These are phyloP conservation scores for Caenorhabditis macrosperma DNA, from an alignment of 2,888 invertebrate genomes.

Conservation along the genomic window DNA sequence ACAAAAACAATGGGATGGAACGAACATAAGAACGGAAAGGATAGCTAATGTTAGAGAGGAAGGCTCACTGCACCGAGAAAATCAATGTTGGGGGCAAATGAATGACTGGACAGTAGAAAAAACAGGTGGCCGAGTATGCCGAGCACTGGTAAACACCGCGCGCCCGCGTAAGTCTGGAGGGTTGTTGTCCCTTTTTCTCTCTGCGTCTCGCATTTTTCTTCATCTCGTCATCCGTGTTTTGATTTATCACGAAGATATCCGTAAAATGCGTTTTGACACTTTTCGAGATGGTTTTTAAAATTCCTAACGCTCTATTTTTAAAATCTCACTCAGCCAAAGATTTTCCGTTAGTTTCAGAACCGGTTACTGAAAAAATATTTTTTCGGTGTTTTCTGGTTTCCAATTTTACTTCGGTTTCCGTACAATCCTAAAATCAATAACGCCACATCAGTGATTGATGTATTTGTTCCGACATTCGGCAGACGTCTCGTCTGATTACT, in stretches of 20 bases:
- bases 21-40: not conserved
- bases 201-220: constrained; percentile 4
- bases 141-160: not conserved
- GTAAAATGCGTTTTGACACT: not conserved
- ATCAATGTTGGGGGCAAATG: too few relatives aligned
- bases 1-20: not conserved
- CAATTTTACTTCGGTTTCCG: not conserved
- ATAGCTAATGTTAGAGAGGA: not conserved
- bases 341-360: too few relatives aligned
- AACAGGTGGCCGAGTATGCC: not conserved
- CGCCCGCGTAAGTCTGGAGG: not conserved
- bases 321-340: too few relatives aligned
- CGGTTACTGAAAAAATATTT: too few relatives aligned
- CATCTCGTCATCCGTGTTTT: not conserved
- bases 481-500: not conserved
- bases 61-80: not conserved
- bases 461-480: constrained; percentile 31
- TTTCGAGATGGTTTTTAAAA: too few relatives aligned
- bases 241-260: too few relatives aligned
- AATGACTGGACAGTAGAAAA: too few relatives aligned
- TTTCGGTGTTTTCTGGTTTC: not conserved
- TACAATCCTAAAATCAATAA: constrained; percentile 4
- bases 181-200: constrained; percentile 15
- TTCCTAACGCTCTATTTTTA: too few relatives aligned
- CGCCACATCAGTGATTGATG: constrained; percentile 22